Evolutionary conservation across 1,140 invertebrate genomes (phyloP), one percentile per base, ranked within the genome.

Genomic region (Nephila pilipes): DNA sequence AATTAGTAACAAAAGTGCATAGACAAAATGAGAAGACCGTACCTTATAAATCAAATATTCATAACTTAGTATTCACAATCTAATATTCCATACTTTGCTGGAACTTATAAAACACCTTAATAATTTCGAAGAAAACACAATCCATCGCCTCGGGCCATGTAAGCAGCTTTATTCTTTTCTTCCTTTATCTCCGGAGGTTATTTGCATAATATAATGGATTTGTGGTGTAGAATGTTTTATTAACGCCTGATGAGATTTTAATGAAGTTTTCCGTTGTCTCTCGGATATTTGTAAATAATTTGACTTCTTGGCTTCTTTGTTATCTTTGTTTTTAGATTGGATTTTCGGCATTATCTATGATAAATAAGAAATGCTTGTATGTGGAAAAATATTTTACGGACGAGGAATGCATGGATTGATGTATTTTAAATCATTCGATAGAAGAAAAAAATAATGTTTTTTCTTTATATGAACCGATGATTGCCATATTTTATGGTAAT

Each of bases 191-290:
- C 65, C 16, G 14, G 65, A 29, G 0, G 16, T 75, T 75, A 75
- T 75, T 75, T 29, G 65, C 65, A 32, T 75, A 29, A 75, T 75
- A 75, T 75, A 75, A 75, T 75, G 25, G 60, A 36, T 75, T 16
- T 29, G 29, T 32, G 65, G 65, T 69, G 65, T 75, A 14, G 65
- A 5, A 16, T 32, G 29, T 75, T 75, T 75, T 75, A 75, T 75
- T 75, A 75, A 75, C 65, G 29, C 25, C 14, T 75, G 65, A 75
- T 75, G 65, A 75, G 65, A 29, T 75, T 75, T 75, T 75, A 75
- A 75, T 75, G 65, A 75, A 75, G 16, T 75, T 32, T 75, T 75
- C 29, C 25, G 60, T 65, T 65, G 60, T 65, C 60, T 65, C 22
- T 22, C 60, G 60, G 10, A 25, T 65, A 25, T 65, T 10, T 25